phyloP scores from a whole-genome alignment of 2,113 vertebrate genomes.

The Microtus pennsylvanicus region DNA sequence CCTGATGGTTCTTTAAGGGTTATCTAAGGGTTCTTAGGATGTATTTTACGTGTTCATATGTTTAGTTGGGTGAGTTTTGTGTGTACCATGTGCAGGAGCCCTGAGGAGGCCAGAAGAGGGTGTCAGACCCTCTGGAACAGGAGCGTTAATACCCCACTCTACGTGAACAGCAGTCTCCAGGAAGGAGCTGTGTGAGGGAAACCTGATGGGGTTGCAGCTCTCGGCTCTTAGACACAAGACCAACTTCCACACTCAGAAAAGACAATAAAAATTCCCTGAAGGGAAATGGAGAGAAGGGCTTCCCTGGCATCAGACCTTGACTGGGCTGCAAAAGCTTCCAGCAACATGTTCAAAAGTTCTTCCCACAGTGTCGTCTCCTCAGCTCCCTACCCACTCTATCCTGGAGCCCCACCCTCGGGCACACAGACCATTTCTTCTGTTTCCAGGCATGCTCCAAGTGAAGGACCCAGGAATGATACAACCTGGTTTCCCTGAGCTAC shows the following conservation, averaged over 20 bases:
- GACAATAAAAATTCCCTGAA: neutral
- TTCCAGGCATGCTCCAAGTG: neutral
- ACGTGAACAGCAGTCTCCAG: neutral
- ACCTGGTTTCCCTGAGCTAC: neutral
- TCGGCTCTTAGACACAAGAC: neutral
- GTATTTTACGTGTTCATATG: neutral
- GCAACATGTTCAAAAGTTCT: neutral
- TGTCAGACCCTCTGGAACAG: neutral
- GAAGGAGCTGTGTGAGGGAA: neutral
- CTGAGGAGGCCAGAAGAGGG: neutral
- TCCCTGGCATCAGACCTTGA: neutral
- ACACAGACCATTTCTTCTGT: neutral
- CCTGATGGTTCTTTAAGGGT: neutral
- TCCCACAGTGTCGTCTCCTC: neutral
- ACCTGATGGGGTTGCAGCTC: neutral
- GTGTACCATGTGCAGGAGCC: neutral
- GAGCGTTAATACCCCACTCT: neutral
- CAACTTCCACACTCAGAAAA: neutral
- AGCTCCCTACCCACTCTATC: neutral
- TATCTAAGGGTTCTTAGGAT: neutral
- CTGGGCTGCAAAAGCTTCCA: neutral
- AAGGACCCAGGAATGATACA: neutral
- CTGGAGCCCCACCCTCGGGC: neutral
- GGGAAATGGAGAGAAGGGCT: neutral
- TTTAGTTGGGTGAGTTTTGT: neutral